Evolutionary conservation across 37 sponge, comb jelly and placozoan species (phyloP), one percentile per base, ranked within the genome.

Genomic region (Cliona cf. orientalis): DNA sequence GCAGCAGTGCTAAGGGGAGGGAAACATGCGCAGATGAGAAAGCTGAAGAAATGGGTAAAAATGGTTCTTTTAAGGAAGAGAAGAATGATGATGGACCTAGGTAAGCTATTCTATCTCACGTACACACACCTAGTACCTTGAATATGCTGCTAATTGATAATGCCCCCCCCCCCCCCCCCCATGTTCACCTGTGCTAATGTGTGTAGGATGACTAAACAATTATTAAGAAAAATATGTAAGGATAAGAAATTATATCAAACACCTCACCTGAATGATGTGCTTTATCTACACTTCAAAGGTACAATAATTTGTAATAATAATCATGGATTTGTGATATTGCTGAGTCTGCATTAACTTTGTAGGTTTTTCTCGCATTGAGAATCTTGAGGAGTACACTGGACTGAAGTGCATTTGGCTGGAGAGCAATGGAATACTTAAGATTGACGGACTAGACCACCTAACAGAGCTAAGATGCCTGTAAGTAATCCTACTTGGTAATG

Each of bases 241-340:
- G 73, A 96, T 28, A 81, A 81, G 41, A 94, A 94, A 69, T 70
- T 89, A 33, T 98, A 98, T 64, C 58, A 41, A 6, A 98, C 99
- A 2, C 99, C 99, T 38, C 74, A 91, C 31, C 87, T 98, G 23
- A 98, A 98, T 66, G 99, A 98, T 71, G 90, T 98, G 40, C 88
- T 98, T 19, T 98, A 98, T 56, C 82, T 98, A 17, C 99, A 98
- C 74, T 98, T 81, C 84, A 89, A 98, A 90, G 98, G 96, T 95
- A 64, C 11, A n/a, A n/a, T n/a, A n/a, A 70, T n/a, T 62, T 62
- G 31, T 7, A 25, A 62, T 19, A 9, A 62, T 62, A 62, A 21
- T 62, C 64, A 62, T 62, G 23, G 6, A n/a, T n/a, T n/a, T n/a
- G n/a, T 6, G 17, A 2, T 66, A 29, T 31, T 3, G 21, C 11